phyloP scores from a whole-genome alignment of 2,888 invertebrate genomes.

The Lepas anatifera region DNA sequence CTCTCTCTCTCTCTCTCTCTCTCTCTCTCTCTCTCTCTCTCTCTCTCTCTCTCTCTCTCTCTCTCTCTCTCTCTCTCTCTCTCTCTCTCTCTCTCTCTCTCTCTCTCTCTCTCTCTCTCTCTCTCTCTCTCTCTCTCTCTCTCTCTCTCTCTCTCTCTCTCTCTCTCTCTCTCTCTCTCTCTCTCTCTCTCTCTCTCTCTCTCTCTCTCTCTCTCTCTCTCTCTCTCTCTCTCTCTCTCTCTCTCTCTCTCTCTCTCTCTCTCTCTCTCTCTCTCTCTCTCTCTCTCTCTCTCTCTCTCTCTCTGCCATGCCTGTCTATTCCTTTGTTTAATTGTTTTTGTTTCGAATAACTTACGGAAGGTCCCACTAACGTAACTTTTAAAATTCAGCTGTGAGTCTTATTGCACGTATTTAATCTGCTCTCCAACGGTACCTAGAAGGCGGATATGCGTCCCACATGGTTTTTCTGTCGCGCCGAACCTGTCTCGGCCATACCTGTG shows the following conservation, averaged over 20 bases:
- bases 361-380: too few species aligned
- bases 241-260: conserved; percentile 12
- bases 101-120: not conserved
- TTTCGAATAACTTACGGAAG: too few species aligned
- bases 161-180: not conserved
- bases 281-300: conserved; percentile 8
- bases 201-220: conserved; percentile 2
- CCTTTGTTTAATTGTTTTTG: too few species aligned
- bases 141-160: not conserved
- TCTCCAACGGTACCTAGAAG: too few species aligned
- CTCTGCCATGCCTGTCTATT: too few species aligned
- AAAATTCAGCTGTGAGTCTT: too few species aligned
- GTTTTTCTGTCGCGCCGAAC: too few species aligned
- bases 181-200: conserved; percentile 2
- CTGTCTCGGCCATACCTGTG: too few species aligned
- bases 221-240: not conserved
- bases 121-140: not conserved
- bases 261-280: conserved; percentile 13
- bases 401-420: too few species aligned
- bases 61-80: not conserved
- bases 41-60: not conserved
- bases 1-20: not conserved
- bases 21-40: not conserved
- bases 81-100: conserved; percentile 6
- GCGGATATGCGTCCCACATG: too few species aligned